Conservation (phyloP, 2,797 vertebrate species). For the Phoeniculus purpureus region DNA sequence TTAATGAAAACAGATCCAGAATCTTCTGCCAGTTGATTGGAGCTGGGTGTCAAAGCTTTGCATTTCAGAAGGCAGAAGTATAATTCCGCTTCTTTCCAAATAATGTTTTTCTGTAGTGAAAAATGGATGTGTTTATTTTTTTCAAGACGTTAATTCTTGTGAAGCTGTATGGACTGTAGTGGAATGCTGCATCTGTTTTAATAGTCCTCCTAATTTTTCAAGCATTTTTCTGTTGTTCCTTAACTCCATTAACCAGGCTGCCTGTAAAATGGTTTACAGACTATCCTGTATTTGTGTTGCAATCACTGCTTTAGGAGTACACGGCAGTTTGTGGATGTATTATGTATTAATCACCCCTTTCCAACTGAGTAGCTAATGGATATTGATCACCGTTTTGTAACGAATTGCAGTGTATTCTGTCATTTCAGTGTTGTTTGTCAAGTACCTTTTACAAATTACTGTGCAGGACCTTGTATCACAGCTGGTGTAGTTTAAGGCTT, state of each 20-base stretch:
- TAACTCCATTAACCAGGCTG: constrained; percentile 72
- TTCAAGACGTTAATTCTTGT: background rate
- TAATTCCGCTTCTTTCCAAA: background rate
- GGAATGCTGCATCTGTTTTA: constrained; percentile 50
- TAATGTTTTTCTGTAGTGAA: background rate
- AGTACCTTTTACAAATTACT: constrained; percentile 79
- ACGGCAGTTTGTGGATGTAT: constrained; percentile 32
- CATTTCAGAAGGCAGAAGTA: background rate
- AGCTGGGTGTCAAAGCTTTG: rapidly evolving
- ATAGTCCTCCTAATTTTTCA: constrained; percentile 26
- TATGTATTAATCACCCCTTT: constrained; percentile 53
- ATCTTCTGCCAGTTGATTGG: background rate
- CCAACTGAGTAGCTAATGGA: constrained; percentile 55
- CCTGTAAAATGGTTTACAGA: constrained; percentile 64
- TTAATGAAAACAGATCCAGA: background rate
- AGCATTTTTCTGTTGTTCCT: constrained; percentile 53
- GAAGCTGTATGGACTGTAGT: background rate
- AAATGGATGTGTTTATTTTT: background rate
- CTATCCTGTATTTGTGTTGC: constrained; percentile 66
- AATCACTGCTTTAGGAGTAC: constrained; percentile 44
- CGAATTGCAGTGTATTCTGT: constrained; percentile 51
- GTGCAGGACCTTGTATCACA: constrained; percentile 77
- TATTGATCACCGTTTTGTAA: constrained; percentile 66
- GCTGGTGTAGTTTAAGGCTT: constrained; percentile 86
- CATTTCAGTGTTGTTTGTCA: constrained; percentile 76